Evolutionary conservation across 2,888 invertebrate species (phyloP), one percentile per base, ranked within the genome.

Genomic region (Leucania comma): DNA sequence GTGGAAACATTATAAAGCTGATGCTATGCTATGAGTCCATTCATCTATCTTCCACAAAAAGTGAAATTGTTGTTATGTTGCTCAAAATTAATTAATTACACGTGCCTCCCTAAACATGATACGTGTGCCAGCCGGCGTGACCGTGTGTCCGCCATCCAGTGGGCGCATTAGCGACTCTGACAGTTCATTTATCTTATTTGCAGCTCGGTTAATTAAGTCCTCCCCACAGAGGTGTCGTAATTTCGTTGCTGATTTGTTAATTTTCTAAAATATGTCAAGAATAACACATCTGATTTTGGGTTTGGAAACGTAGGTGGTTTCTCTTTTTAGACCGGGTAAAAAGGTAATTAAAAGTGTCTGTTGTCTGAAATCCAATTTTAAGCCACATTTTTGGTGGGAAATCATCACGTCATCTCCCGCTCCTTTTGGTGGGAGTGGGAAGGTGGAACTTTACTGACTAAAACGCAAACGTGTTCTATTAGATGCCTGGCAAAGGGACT

Each of bases 111-210:
- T 51, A 54, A 56, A 53, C 42, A 65, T 56, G 35, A 79, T 57
- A 80, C 57, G 78, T 62, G 53, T 59, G 65, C 69, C 64, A 51
- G 53, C 66, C 79, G 46, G 42, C 46, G 53, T 35, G 75, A 26
- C 83, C 78, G 86, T 90, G 81, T 88, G 89, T 90, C 86, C 77
- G 84, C 83, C 84, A 89, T 87, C 89, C 90, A 87, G 87, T 81
- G 86, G 80, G 80, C 85, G 89, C 92, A 93, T 93, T 93, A 93
- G 92, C 90, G 86, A 87, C 90, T 88, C 89, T 92, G 94, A 95
- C 94, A 94, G 92, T 93, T 92, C 93, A 94, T 95, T 93, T 91
- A 93, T 95, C 94, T 94, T 95, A 92, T 94, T 93, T 93, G 92
- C 92, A 91, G 90, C 90, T 91, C 90, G 91, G 93, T 92, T 94